Percentiles rank a stretch among this genome's conserved stretches.
These are phyloP conservation scores for Strix aluco DNA, from an alignment of 2,113 vertebrate genomes.

Conservation along the genomic window DNA sequence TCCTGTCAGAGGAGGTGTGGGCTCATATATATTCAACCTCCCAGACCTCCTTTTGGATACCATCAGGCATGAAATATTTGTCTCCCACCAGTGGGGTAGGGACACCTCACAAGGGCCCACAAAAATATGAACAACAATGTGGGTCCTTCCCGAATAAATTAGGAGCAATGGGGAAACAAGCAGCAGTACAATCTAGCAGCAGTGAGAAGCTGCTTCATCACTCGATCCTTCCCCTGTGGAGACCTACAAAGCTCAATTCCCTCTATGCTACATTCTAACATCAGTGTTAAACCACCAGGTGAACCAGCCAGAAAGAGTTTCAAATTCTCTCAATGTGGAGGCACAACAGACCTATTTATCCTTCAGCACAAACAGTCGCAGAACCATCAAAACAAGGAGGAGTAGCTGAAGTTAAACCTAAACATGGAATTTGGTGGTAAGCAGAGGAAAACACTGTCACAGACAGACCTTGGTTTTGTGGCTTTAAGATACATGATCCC, in stretches of 20 bases:
- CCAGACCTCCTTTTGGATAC: neutral
- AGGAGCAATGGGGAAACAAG: neutral
- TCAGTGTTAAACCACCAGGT: neutral
- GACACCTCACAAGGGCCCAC: neutral
- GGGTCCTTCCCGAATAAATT: neutral
- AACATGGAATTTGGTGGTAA: neutral
- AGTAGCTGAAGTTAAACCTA: neutral
- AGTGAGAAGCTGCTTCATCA: neutral
- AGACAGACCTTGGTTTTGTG: neutral
- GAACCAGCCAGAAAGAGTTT: neutral
- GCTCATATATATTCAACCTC: neutral
- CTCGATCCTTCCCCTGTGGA: neutral
- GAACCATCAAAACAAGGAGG: neutral
- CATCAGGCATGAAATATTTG: neutral
- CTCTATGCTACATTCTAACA: neutral
- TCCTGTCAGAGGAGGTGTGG: neutral
- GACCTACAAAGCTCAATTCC: neutral
- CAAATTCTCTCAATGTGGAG: neutral
- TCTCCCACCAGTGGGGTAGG: accelerated
- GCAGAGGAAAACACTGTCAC: neutral
- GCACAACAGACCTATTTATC: neutral
- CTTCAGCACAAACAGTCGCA: neutral
- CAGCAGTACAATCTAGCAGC: neutral
- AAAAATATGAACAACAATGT: neutral
- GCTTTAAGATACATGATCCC: constrained; percentile 52